phyloP scores from a whole-genome alignment of 2,113 vertebrate species.

The Megalops atlanticus region DNA sequence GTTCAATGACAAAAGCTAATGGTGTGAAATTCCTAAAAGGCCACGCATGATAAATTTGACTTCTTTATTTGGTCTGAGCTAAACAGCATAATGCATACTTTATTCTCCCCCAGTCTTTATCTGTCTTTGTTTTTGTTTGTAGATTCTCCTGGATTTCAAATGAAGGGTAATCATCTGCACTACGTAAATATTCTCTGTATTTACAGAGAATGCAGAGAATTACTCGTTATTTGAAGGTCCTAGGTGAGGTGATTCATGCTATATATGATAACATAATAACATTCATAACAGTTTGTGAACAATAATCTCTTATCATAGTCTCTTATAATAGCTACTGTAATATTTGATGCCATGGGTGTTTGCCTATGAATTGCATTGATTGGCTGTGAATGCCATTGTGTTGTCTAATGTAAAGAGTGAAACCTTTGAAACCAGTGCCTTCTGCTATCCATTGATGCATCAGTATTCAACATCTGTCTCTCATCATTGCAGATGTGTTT shows the following conservation, averaged over 20 bases:
- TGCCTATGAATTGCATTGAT: background rate
- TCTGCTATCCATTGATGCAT: background rate
- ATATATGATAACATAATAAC: too few relatives aligned
- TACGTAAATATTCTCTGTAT: too few relatives aligned
- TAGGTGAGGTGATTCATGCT: too few relatives aligned
- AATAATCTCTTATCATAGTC: too few relatives aligned
- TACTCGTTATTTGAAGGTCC: too few relatives aligned
- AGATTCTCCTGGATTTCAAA: too few relatives aligned
- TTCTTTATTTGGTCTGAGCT: slow-evolving; percentile 3
- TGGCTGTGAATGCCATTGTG: background rate
- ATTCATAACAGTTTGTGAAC: too few relatives aligned
- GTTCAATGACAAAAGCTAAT: slow-evolving; percentile 17
- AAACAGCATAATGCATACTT: background rate
- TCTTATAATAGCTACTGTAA: too few relatives aligned
- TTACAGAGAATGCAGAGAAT: too few relatives aligned
- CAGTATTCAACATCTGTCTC: background rate
- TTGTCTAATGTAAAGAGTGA: background rate
- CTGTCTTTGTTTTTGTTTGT: background rate
- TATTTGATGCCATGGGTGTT: background rate
- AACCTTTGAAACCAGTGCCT: background rate
- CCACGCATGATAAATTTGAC: slow-evolving; percentile 19
- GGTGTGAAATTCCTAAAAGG: slow-evolving; percentile 38
- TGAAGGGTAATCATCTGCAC: too few relatives aligned
- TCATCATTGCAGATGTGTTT: background rate
- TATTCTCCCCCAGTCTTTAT: background rate